A percentile compares a stretch with the other conserved stretches of the same genome.
Conservation (phyloP, 2,888 invertebrate species). For the Macaria liturata region DNA sequence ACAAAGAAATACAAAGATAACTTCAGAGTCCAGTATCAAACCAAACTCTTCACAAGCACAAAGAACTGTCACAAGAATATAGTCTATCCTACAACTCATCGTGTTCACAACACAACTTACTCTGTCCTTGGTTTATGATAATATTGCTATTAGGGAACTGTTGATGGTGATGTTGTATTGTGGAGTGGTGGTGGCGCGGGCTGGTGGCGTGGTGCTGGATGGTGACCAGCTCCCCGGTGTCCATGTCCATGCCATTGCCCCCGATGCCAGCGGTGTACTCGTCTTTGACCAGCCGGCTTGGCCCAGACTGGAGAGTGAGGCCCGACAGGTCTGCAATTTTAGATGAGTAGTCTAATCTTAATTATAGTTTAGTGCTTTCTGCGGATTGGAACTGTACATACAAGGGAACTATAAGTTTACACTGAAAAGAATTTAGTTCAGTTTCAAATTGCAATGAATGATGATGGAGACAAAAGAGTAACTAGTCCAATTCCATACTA, state of each 20-base stretch:
- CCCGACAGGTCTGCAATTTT: constrained; percentile 92
- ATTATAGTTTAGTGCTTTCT: constrained; percentile 25
- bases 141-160: constrained; percentile 75
- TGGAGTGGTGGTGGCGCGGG: constrained; percentile 72
- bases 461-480: no score
- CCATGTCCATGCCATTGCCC: constrained; percentile 84
- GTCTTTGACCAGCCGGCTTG: constrained; percentile 94
- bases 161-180: constrained; percentile 73
- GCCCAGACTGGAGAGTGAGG: constrained; percentile 92
- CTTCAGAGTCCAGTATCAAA: constrained; percentile 12
- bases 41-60: constrained; percentile 10
- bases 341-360: constrained; percentile 29
- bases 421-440: no score
- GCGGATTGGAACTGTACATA: constrained; percentile 22
- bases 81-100: constrained; percentile 16
- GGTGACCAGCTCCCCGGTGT: constrained; percentile 74
- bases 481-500: no score
- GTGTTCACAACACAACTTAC: constrained; percentile 47
- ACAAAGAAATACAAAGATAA: no score
- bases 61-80: constrained; percentile 9
- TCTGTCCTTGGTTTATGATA: constrained; percentile 77
- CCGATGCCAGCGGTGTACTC: constrained; percentile 93
- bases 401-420: background rate
- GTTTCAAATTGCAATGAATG: no score
- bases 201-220: constrained; percentile 80